Conservation (phyloP, 1,140 invertebrate genomes). For the Hesperophylax magnus region DNA sequence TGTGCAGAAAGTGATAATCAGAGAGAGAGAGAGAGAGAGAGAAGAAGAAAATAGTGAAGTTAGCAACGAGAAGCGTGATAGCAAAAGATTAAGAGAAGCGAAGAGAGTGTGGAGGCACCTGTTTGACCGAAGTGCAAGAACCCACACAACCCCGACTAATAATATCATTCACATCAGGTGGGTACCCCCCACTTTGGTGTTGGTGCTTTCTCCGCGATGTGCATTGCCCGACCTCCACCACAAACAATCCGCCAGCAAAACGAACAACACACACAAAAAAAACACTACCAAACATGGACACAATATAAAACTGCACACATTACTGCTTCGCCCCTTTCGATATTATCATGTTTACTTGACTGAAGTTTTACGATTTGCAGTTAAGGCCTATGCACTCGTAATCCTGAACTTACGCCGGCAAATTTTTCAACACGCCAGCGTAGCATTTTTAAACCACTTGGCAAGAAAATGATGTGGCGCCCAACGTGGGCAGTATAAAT, state of each 20-base stretch:
- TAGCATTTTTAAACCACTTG: background rate
- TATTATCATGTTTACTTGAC: background rate
- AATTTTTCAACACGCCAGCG: background rate
- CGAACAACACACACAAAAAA: background rate
- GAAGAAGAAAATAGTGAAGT: background rate
- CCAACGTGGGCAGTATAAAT: too few relatives aligned
- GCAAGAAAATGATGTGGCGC: background rate
- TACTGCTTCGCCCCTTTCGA: background rate
- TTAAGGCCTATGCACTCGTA: slow-evolving; percentile 33
- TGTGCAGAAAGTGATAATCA: too few relatives aligned
- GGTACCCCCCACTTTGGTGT: background rate
- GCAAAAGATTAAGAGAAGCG: background rate
- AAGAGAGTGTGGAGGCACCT: background rate
- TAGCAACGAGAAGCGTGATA: background rate
- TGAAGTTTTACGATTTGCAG: background rate
- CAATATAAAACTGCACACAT: background rate
- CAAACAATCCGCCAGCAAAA: background rate
- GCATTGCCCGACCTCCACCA: background rate
- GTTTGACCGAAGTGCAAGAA: background rate
- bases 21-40: too few relatives aligned
- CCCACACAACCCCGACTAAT: slow-evolving; percentile 11
- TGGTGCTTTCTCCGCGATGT: slow-evolving; percentile 23
- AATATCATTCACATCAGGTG: slow-evolving; percentile 26
- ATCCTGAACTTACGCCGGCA: background rate
- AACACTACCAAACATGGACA: background rate